phyloP scores from a whole-genome alignment of 1,140 invertebrate genomes.

The Rhopalosiphum padi region DNA sequence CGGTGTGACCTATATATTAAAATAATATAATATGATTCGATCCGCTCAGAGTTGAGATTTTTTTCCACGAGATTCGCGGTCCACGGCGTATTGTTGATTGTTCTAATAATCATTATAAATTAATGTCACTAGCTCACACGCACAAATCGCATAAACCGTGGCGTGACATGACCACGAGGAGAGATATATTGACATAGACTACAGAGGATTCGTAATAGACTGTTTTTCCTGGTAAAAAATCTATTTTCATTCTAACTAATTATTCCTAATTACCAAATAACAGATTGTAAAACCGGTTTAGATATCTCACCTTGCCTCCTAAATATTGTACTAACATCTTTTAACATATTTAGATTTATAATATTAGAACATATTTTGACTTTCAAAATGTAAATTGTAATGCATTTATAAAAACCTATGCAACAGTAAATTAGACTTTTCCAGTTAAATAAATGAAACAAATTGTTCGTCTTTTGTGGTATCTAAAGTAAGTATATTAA shows the following conservation, averaged over 20 bases:
- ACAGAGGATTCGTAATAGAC: not conserved
- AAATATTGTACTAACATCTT: accelerated
- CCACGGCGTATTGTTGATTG: not conserved
- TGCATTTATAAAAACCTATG: too few relatives aligned
- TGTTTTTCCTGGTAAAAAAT: not conserved
- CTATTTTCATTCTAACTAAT: not conserved
- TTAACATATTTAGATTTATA: not conserved
- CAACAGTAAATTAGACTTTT: not conserved
- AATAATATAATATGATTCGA: not conserved
- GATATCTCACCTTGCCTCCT: not conserved
- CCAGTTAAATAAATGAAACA: not conserved
- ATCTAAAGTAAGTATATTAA: not conserved
- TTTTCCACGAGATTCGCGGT: not conserved
- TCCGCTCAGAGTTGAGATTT: not conserved
- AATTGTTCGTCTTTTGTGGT: too few relatives aligned
- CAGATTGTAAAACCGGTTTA: not conserved
- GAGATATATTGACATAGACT: not conserved
- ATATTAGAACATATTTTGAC: not conserved
- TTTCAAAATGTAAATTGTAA: not conserved
- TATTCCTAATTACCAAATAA: not conserved
- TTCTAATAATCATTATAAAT: not conserved
- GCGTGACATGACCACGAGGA: not conserved
- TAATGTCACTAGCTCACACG: not conserved
- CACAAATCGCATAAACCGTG: not conserved
- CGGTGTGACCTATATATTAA: not conserved